Conservation (phyloP, 2,797 vertebrate species). For the Mus minutoides region DNA sequence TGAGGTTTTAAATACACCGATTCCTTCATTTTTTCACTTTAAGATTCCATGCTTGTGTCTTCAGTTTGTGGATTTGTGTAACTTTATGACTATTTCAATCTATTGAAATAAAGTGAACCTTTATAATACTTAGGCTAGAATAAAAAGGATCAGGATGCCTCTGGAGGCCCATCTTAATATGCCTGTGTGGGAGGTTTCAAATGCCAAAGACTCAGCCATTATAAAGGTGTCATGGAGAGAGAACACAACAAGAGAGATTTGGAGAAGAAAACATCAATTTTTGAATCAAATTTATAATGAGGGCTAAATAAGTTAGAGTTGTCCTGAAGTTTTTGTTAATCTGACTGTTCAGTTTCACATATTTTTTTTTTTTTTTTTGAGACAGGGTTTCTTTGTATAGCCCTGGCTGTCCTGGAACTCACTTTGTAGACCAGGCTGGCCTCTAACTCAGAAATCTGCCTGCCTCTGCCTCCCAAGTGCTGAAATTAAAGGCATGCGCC, state of each 20-base stretch:
- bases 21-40: neutral
- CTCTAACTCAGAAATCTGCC: too few relatives aligned
- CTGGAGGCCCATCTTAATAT: neutral
- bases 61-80: neutral
- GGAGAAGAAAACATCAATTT: neutral
- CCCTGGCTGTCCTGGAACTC: too few relatives aligned
- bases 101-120: neutral
- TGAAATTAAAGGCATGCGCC: too few relatives aligned
- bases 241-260: neutral
- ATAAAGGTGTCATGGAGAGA: neutral
- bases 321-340: neutral
- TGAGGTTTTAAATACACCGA: neutral
- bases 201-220: neutral
- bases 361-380: too few relatives aligned
- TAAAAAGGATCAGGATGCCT: neutral
- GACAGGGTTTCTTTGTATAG: too few relatives aligned
- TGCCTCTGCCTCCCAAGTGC: too few relatives aligned
- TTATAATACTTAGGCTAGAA: neutral
- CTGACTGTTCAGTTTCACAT: rapidly evolving
- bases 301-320: neutral
- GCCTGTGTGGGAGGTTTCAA: neutral
- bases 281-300: neutral
- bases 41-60: neutral
- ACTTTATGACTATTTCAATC: neutral
- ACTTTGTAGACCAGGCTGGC: too few relatives aligned